phyloP scores from a whole-genome alignment of 2,888 invertebrate species.

The Synergus umbraculus region DNA sequence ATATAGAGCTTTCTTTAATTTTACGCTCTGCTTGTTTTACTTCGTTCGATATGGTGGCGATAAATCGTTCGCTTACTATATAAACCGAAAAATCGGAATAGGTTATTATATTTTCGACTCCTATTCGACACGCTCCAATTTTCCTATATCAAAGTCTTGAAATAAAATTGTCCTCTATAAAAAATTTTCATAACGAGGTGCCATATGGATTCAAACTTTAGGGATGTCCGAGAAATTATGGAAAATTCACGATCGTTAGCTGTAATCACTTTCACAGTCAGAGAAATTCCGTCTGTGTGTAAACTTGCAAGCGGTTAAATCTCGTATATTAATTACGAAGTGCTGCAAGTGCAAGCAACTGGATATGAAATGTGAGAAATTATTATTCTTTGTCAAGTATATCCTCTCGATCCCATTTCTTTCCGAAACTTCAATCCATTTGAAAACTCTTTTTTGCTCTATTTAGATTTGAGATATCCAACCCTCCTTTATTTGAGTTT shows the following conservation, averaged over 20 bases:
- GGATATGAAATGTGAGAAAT: constrained; percentile 1
- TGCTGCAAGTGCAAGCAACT: constrained; percentile 10
- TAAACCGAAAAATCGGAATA: constrained; percentile 44
- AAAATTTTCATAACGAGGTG: background rate
- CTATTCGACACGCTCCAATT: constrained; percentile 28
- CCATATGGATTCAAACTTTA: background rate
- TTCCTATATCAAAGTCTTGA: constrained; percentile 17
- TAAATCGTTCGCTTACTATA: constrained; percentile 54
- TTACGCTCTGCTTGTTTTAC: constrained; percentile 52
- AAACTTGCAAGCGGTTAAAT: constrained; percentile 26
- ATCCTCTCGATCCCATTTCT: background rate
- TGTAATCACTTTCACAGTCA: background rate
- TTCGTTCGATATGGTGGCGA: constrained; percentile 49
- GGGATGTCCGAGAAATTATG: background rate
- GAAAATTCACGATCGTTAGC: constrained; percentile 15
- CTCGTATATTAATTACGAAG: constrained; percentile 32
- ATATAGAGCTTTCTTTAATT: constrained; percentile 55
- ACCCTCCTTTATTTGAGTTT: too few species aligned
- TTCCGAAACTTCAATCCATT: background rate
- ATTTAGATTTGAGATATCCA: too few species aligned
- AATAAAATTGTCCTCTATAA: background rate
- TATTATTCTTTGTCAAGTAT: constrained; percentile 17
- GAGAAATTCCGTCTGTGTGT: background rate
- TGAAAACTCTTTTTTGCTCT: background rate
- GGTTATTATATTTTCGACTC: constrained; percentile 27